Base-by-base conservation (phyloP, 2,888 invertebrate genomes). In the Dioctria linearis region DNA sequence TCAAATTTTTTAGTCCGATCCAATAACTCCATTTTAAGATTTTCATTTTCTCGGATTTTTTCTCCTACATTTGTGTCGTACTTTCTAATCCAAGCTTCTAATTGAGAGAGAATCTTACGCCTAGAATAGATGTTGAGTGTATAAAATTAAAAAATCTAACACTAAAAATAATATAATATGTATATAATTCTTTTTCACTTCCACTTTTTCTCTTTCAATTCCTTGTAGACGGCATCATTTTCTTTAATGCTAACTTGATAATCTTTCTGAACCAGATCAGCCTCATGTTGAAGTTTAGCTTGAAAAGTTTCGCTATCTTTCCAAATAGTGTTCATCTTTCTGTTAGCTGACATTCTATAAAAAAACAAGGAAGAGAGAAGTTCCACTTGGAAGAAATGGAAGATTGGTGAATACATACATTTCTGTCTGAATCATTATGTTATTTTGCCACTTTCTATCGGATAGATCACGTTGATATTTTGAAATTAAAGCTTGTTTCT, bases 31-130 rank as follows among this genome's bases (percentile, higher is more conserved):
- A 85, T 84, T 59, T 83, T 82, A 0, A 89, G 82, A 2, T 3
- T 83, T 76, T 3, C 85, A 40, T 49, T 86, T 85, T 81, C 88
- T 87, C 6, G 83, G 79, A 85, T 84, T 82, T 87, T 86, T 4
- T 88, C 87, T 3, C 85, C 85, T 79, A 89, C 86, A 46, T 85
- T 84, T 51, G 84, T 83, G 76, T 89, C 88, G 78, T 87, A 89
- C 83, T 86, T 88, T 11, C 84, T 86, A 1, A 89, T 82, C 8
- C 87, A 82, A 3, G 83, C 82, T 79, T 87, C 84, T 0, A 89
- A 83, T 80, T 88, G 88, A 8, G 87, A 66, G 9, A 86, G 80
- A 1, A 86, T 82, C 79, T 86, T 87, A 80, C 86, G 86, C 83
- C 88, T 89, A 65, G 71, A 63, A 42, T 51, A 80, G 49, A 51